Conservation (phyloP, 2,113 vertebrate genomes). For the Carettochelys insculpta region DNA sequence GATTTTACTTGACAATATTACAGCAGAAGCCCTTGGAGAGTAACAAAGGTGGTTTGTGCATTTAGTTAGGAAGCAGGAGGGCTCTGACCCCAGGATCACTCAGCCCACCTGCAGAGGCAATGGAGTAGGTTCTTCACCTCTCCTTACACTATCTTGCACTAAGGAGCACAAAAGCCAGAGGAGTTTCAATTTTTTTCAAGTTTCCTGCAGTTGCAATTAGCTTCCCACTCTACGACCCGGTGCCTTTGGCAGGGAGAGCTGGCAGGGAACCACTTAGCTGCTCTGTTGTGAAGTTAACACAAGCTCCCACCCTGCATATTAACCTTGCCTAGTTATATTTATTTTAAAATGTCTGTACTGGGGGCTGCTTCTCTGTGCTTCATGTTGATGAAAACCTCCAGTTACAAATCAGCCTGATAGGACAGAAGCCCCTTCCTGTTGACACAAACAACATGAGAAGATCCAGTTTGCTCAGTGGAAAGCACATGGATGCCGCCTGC, state of each 20-base stretch:
- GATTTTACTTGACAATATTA: not conserved
- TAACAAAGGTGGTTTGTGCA: not conserved
- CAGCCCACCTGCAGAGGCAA: not conserved
- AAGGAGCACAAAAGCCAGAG: not conserved
- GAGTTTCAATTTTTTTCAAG: rapidly evolving
- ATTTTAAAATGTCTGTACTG: not conserved
- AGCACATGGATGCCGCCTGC: not conserved
- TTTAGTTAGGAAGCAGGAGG: not conserved
- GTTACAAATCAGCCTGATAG: not conserved
- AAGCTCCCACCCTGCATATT: not conserved
- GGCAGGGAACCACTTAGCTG: not conserved
- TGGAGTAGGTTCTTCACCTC: not conserved
- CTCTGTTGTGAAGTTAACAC: not conserved
- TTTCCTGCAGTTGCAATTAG: conserved; percentile 10
- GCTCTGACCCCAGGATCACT: not conserved
- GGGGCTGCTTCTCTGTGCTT: not conserved
- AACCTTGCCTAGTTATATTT: not conserved
- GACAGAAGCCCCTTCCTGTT: not conserved
- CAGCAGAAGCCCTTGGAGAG: conserved; percentile 21
- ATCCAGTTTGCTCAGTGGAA: not conserved
- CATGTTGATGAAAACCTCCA: not conserved
- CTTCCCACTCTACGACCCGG: not conserved
- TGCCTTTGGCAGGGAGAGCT: not conserved
- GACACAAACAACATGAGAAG: conserved; percentile 2
- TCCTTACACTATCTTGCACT: not conserved